Evolutionary conservation across 2,888 invertebrate species (phyloP).

Genomic region (Pelosia muscerda): DNA sequence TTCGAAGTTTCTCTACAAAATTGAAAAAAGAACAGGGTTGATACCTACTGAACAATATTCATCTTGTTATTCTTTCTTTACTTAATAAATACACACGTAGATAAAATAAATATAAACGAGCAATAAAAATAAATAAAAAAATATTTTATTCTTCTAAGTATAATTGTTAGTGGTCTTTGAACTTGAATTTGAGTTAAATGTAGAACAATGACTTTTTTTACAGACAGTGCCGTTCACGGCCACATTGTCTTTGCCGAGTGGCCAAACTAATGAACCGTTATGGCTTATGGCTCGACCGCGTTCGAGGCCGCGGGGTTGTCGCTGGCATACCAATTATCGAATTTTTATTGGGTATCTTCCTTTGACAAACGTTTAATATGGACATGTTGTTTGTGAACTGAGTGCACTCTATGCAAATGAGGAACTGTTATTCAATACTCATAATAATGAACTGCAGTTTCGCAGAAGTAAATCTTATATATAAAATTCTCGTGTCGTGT

Average conservation of each 20-base stretch:
- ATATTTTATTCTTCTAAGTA: not conserved
- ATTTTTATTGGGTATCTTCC: constrained; percentile 29
- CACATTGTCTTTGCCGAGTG: constrained; percentile 37
- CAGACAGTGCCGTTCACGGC: constrained; percentile 21
- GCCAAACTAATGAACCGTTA: constrained; percentile 42
- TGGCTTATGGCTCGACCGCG: constrained; percentile 30
- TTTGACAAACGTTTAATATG: constrained; percentile 8
- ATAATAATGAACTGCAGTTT: not conserved
- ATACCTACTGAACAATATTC: no score
- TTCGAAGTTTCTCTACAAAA: not conserved
- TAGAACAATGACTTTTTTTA: constrained; percentile 39
- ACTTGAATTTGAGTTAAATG: constrained; percentile 10
- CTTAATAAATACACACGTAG: no score
- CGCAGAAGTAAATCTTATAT: not conserved
- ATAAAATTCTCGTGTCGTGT: no score
- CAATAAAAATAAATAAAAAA: no score
- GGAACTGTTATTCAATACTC: constrained; percentile 26
- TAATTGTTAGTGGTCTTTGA: constrained; percentile 2
- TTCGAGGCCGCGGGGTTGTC: constrained; percentile 12
- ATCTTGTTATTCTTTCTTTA: no score
- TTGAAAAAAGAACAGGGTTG: not conserved
- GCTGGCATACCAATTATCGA: constrained; percentile 39
- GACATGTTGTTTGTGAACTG: constrained; percentile 15
- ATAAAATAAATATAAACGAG: no score
- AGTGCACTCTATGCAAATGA: constrained; percentile 17